Percentiles rank a stretch among this genome's conserved stretches.
Evolutionary conservation across 2,113 vertebrate species (phyloP).

Genomic region (Ciconia boyciana): DNA sequence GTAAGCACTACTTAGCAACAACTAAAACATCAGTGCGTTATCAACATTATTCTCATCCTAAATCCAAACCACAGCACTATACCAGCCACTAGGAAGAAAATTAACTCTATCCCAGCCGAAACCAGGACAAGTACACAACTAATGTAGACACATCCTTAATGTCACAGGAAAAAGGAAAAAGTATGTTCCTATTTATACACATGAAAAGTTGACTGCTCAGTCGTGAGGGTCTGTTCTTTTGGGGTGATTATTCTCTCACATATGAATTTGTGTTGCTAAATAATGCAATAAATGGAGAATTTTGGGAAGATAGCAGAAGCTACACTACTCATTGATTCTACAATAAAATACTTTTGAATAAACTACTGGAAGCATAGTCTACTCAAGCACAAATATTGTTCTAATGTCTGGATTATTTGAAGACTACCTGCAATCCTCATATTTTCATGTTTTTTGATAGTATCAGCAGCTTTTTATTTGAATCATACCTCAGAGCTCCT

Average conservation of each 20-base stretch:
- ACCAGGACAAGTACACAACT: background rate
- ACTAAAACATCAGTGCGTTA: too few species aligned
- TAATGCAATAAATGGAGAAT: background rate
- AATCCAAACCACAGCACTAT: too few species aligned
- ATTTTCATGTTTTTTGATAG: background rate
- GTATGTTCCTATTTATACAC: background rate
- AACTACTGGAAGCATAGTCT: background rate
- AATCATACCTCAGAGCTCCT: background rate
- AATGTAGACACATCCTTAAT: background rate
- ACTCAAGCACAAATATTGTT: background rate
- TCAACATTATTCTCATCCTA: too few species aligned
- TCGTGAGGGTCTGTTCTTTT: background rate
- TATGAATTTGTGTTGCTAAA: background rate
- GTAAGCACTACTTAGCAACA: too few species aligned
- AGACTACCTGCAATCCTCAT: background rate
- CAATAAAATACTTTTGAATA: background rate
- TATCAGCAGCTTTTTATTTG: background rate
- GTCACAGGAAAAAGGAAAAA: background rate
- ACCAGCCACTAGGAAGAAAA: too few species aligned
- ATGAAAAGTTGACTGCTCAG: background rate
- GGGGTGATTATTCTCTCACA: background rate
- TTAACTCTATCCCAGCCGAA: too few species aligned
- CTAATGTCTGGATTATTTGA: background rate
- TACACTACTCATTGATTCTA: background rate
- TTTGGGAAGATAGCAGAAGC: background rate